These are phyloP conservation scores for Dermochelys coriacea DNA, from an alignment of 2,797 vertebrate species.

Conservation along the genomic window DNA sequence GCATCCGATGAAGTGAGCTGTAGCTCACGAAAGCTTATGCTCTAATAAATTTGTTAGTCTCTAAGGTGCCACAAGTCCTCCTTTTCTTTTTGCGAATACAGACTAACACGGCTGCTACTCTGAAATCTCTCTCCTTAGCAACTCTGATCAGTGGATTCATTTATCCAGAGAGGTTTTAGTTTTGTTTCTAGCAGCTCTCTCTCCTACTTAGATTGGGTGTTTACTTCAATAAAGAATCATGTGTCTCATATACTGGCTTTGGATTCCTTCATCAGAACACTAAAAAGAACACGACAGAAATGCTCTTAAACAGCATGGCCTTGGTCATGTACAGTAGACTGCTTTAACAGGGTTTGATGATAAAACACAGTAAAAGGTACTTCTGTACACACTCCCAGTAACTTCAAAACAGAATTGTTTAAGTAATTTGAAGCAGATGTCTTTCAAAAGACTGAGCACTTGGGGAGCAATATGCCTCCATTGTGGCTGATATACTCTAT, in stretches of 20 bases:
- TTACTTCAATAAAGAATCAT: not conserved
- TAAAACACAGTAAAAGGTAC: not conserved
- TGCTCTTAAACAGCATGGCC: slow-evolving; percentile 17
- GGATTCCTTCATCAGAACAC: not conserved
- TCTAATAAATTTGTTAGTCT: no score
- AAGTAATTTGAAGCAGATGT: slow-evolving; percentile 52
- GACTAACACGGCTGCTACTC: no score
- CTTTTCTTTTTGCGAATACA: no score
- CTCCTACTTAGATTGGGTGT: not conserved
- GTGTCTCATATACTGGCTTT: not conserved
- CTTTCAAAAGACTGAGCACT: slow-evolving; percentile 43
- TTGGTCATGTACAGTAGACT: slow-evolving; percentile 17
- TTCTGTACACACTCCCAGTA: slow-evolving; percentile 27
- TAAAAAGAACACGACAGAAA: not conserved
- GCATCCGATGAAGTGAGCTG: no score
- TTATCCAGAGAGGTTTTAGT: not conserved
- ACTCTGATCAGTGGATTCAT: not conserved
- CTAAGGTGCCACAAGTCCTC: no score
- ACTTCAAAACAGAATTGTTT: slow-evolving; percentile 41
- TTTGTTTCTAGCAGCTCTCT: not conserved
- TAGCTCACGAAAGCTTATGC: no score
- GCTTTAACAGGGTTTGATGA: not conserved
- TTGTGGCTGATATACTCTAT: not conserved
- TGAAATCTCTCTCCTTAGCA: not conserved
- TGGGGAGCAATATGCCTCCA: not conserved